Evolutionary conservation across 2,888 invertebrate species (phyloP).

Genomic region (Tetramorium bicarinatum): DNA sequence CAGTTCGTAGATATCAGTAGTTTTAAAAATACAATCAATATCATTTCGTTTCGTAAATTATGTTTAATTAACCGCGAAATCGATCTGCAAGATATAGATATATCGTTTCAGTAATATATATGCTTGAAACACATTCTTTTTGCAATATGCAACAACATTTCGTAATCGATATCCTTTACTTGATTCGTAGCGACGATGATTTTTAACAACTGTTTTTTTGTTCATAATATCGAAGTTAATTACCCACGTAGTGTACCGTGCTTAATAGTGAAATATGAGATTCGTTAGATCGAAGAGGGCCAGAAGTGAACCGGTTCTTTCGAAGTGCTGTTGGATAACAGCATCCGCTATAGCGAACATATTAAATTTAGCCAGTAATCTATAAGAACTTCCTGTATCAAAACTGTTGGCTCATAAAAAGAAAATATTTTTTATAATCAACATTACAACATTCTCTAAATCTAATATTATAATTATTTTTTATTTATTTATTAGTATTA

Average conservation of each 20-base stretch:
- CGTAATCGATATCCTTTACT: conserved; percentile 32
- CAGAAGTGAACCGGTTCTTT: conserved; percentile 57
- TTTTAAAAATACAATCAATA: neutral
- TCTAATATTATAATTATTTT: neutral
- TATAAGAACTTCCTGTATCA: neutral
- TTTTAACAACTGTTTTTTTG: conserved; percentile 47
- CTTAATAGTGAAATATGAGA: conserved; percentile 65
- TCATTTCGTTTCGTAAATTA: conserved; percentile 1
- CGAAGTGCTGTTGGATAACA: conserved; percentile 23
- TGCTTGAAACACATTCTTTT: conserved; percentile 31
- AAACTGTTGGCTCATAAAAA: neutral
- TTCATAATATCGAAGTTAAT: conserved; percentile 60
- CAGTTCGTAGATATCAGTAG: neutral
- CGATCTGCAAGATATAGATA: neutral
- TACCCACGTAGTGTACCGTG: conserved; percentile 61
- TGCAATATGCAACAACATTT: conserved; percentile 18
- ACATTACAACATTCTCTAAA: neutral
- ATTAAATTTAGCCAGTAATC: conserved; percentile 22
- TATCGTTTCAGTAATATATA: conserved; percentile 5
- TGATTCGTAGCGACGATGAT: conserved; percentile 34
- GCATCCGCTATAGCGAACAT: conserved; percentile 15
- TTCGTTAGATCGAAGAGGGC: conserved; percentile 59
- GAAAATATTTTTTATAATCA: neutral
- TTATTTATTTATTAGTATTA: neutral
- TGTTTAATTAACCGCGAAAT: conserved; percentile 9